Evolutionary conservation across 2,888 invertebrate genomes (phyloP).

Genomic region (Teinopalpus imperialis): DNA sequence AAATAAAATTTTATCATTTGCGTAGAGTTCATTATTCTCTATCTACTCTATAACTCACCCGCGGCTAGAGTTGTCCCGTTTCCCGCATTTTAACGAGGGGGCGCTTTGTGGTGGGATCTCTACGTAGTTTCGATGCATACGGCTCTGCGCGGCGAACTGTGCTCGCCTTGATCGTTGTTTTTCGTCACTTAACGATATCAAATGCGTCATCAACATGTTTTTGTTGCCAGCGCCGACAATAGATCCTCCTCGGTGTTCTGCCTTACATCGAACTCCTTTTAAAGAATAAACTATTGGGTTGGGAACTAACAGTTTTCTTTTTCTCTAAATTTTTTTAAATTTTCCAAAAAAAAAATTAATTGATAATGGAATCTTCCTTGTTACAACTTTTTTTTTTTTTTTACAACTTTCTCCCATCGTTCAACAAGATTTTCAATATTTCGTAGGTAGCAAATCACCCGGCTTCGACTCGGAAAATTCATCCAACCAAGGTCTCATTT

Average conservation of each 20-base stretch:
- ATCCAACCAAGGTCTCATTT: too few species aligned
- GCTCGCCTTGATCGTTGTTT: slow-evolving; percentile 2
- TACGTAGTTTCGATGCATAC: slow-evolving; percentile 39
- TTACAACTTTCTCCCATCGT: too few species aligned
- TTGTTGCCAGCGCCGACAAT: neutral
- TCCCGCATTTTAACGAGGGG: slow-evolving; percentile 56
- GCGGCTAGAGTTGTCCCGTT: slow-evolving; percentile 43
- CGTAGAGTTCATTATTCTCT: slow-evolving; percentile 71
- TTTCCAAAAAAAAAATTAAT: too few species aligned
- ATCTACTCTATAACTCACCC: too few species aligned
- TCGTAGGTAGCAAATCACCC: too few species aligned
- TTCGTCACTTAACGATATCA: slow-evolving; percentile 3
- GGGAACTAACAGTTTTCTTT: too few species aligned
- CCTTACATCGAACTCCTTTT: neutral
- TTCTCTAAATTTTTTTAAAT: too few species aligned
- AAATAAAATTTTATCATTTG: slow-evolving; percentile 76
- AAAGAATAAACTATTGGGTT: too few species aligned
- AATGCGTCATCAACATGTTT: slow-evolving; percentile 4
- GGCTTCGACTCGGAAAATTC: too few species aligned
- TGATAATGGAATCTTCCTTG: too few species aligned
- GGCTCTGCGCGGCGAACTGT: slow-evolving; percentile 27
- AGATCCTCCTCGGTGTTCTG: neutral
- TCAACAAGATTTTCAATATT: too few species aligned
- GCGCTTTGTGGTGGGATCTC: slow-evolving; percentile 37
- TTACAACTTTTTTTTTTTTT: too few species aligned